These are phyloP conservation scores for Anthonomus grandis DNA, from an alignment of 1,140 invertebrate genomes.

Conservation along the genomic window DNA sequence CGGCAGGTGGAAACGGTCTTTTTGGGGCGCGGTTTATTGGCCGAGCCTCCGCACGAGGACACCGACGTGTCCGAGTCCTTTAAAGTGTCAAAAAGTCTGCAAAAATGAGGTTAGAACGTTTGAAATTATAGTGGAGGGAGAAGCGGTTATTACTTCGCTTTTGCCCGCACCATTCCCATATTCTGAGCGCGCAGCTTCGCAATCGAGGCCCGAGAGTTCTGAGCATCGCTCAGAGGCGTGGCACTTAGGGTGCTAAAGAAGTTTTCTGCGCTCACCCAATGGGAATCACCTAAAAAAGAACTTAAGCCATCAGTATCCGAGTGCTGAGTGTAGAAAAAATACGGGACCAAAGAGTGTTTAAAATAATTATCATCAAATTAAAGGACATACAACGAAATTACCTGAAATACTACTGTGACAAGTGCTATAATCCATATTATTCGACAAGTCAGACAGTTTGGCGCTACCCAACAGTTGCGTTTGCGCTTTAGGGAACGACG, in stretches of 20 bases:
- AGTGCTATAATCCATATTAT: neutral
- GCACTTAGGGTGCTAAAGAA: constrained; percentile 30
- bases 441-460: neutral
- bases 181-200: constrained; percentile 61
- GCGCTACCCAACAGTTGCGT: neutral
- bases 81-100: constrained; percentile 57
- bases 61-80: constrained; percentile 34
- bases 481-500: neutral
- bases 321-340: no score
- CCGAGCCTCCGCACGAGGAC: neutral
- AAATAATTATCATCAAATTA: no score
- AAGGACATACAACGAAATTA: no score
- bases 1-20: neutral
- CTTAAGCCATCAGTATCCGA: neutral
- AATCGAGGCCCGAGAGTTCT: constrained; percentile 54
- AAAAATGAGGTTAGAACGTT: constrained; percentile 1
- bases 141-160: constrained; percentile 54
- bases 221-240: constrained; percentile 1
- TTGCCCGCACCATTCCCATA: constrained; percentile 65
- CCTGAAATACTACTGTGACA: no score
- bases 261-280: constrained; percentile 38
- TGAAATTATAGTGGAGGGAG: neutral
- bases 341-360: no score
- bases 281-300: no score
- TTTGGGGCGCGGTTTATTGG: constrained; percentile 4